Conservation (phyloP, 2,888 invertebrate genomes). For the Magallana nippona region DNA sequence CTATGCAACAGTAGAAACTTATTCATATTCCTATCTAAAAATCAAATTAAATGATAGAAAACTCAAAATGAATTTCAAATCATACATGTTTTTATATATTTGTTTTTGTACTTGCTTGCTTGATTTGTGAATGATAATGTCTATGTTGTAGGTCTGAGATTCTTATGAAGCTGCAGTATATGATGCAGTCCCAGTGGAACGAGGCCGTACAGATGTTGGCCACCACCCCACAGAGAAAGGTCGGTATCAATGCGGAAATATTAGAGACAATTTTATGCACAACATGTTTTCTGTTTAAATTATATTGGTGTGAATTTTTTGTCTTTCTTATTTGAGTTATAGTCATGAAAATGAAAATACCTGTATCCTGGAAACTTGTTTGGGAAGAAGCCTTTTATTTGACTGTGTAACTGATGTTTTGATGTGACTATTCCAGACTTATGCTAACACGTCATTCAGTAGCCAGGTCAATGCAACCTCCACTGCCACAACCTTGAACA, state of each 20-base stretch:
- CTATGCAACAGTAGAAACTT: too few species aligned
- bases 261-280: not conserved
- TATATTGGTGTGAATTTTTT: too few species aligned
- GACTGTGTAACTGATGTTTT: not conserved
- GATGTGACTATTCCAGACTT: not conserved
- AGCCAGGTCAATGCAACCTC: not conserved
- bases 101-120: not conserved
- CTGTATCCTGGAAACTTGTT: too few species aligned
- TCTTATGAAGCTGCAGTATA: slow-evolving; percentile 69
- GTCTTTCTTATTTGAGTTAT: too few species aligned
- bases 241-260: slow-evolving; percentile 25
- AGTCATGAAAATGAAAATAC: too few species aligned
- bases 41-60: not conserved
- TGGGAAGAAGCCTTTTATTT: too few species aligned
- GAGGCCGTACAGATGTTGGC: slow-evolving; percentile 71
- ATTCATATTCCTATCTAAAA: too few species aligned
- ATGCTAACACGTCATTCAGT: slow-evolving; percentile 25
- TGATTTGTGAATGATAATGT: slow-evolving; percentile 12
- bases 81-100: not conserved
- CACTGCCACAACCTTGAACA: not conserved
- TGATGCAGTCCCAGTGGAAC: slow-evolving; percentile 77
- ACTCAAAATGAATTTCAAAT: too few species aligned
- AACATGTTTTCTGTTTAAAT: not conserved
- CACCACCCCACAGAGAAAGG: slow-evolving; percentile 62
- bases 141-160: slow-evolving; percentile 67